phyloP scores from a whole-genome alignment of 1,140 invertebrate genomes.

The Armadillidium nasatum region DNA sequence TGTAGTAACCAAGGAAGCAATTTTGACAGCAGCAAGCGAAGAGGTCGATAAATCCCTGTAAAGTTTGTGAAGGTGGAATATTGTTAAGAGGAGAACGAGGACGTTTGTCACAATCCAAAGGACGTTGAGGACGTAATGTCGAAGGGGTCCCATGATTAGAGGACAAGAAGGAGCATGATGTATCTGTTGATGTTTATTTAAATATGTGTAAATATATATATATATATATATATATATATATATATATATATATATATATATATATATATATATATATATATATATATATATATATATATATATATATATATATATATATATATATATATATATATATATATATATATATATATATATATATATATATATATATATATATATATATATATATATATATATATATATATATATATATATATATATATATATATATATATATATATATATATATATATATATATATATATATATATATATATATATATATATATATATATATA shows the following conservation, averaged over 20 bases:
- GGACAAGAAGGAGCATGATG: slow-evolving; percentile 72
- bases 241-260: slow-evolving; percentile 16
- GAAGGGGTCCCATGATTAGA: slow-evolving; percentile 65
- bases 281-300: slow-evolving; percentile 26
- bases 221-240: slow-evolving; percentile 21
- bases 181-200: not conserved
- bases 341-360: too few relatives aligned
- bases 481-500: too few relatives aligned
- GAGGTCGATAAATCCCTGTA: slow-evolving; percentile 73
- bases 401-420: too few relatives aligned
- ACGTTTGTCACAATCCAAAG: slow-evolving; percentile 84
- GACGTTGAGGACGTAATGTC: slow-evolving; percentile 82
- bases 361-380: too few relatives aligned
- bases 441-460: too few relatives aligned
- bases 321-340: too few relatives aligned
- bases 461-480: too few relatives aligned
- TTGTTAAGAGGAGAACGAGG: slow-evolving; percentile 73
- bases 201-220: slow-evolving; percentile 11
- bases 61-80: slow-evolving; percentile 76
- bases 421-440: too few relatives aligned
- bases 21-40: slow-evolving; percentile 63
- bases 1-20: slow-evolving; percentile 66
- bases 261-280: slow-evolving; percentile 22
- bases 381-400: too few relatives aligned
- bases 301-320: too few relatives aligned